A percentile compares a stretch with the other conserved stretches of the same genome.
phyloP scores from a whole-genome alignment of 2,113 vertebrate species.

The Passer domesticus region DNA sequence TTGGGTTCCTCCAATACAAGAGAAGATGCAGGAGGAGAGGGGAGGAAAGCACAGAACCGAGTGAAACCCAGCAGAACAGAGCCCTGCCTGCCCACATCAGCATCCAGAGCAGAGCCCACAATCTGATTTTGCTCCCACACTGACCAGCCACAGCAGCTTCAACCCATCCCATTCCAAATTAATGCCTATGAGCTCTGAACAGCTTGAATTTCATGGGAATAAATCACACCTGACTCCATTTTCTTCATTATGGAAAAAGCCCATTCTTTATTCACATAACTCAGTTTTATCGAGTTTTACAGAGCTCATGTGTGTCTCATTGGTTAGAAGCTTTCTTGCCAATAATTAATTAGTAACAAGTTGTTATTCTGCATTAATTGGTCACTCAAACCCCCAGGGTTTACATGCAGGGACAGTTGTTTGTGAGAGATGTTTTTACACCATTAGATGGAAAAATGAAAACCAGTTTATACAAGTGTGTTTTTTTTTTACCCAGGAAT shows the following conservation, averaged over 20 bases:
- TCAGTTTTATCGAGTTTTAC: neutral
- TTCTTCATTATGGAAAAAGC: neutral
- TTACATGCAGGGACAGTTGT: neutral
- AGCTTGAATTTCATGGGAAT: neutral
- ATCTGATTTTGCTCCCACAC: neutral
- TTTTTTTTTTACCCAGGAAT: too few relatives aligned
- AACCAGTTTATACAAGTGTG: neutral
- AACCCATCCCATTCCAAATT: neutral
- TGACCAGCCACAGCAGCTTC: neutral
- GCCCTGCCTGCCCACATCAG: neutral
- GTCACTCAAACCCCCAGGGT: neutral
- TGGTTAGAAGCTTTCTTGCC: neutral
- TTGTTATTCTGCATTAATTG: neutral
- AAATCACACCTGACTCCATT: neutral
- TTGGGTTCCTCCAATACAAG: neutral
- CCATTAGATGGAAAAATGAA: neutral
- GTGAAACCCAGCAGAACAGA: neutral
- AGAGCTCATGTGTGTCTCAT: neutral
- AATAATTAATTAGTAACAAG: neutral
- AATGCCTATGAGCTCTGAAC: neutral
- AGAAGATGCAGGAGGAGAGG: fast-evolving
- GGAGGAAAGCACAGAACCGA: neutral
- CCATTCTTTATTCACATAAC: neutral
- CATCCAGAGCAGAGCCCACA: neutral
- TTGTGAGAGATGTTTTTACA: neutral